Evolutionary conservation across 2,797 vertebrate species (phyloP).

Genomic region (Eurystomus glaucurus): DNA sequence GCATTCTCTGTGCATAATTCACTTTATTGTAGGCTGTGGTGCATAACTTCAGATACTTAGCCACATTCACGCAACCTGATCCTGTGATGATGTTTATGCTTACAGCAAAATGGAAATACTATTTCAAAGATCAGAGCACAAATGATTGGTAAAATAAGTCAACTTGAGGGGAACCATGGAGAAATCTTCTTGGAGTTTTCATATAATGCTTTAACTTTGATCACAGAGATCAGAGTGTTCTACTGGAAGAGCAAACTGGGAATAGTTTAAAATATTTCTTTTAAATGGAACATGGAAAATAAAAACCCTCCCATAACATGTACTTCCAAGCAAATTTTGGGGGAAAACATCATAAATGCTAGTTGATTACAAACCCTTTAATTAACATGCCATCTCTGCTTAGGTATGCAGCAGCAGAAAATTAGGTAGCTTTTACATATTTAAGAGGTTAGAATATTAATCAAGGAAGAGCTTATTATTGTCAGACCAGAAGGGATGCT

Average conservation of each 20-base stretch:
- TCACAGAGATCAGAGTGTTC: slow-evolving; percentile 46
- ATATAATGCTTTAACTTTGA: slow-evolving; percentile 39
- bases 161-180: background rate
- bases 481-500: slow-evolving; percentile 48
- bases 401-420: slow-evolving; percentile 62
- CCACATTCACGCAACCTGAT: background rate
- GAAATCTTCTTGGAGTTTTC: slow-evolving; percentile 19
- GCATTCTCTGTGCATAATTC: background rate
- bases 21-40: background rate
- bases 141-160: background rate
- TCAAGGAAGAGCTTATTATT: slow-evolving; percentile 60
- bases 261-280: slow-evolving; percentile 67
- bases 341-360: slow-evolving; percentile 42
- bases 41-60: background rate
- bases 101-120: slow-evolving; percentile 26
- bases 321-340: slow-evolving; percentile 35
- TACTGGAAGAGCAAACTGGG: background rate
- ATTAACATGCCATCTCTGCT: slow-evolving; percentile 62
- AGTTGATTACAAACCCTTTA: slow-evolving; percentile 66
- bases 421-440: slow-evolving; percentile 74
- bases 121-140: slow-evolving; percentile 45
- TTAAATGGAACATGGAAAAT: background rate
- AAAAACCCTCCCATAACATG: slow-evolving; percentile 6
- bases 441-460: slow-evolving; percentile 74
- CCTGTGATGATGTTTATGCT: slow-evolving; percentile 20